Conservation (phyloP, 2,888 invertebrate species). For the Octodonta nipae region DNA sequence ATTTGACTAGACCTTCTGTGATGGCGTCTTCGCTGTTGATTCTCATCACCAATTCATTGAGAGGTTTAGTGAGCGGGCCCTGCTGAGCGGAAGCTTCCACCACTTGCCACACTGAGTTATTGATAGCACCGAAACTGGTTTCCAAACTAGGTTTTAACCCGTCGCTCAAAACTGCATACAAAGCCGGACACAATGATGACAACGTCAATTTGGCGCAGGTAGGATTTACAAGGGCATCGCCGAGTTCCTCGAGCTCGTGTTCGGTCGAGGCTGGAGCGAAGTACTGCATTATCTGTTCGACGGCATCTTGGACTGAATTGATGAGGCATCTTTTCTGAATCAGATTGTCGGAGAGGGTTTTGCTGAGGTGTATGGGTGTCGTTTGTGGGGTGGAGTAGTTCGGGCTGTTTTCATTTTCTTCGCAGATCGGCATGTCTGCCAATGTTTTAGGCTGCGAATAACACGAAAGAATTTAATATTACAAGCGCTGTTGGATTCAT, state of each 20-base stretch:
- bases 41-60: slow-evolving; percentile 69
- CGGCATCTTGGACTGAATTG: slow-evolving; percentile 58
- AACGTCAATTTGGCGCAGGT: slow-evolving; percentile 61
- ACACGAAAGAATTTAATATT: slow-evolving; percentile 3
- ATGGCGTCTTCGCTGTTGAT: slow-evolving; percentile 73
- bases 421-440: slow-evolving; percentile 51
- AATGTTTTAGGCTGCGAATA: slow-evolving; percentile 40
- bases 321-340: slow-evolving; percentile 57
- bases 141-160: slow-evolving; percentile 69
- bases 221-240: slow-evolving; percentile 47
- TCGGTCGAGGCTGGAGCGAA: slow-evolving; percentile 54
- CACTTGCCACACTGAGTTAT: slow-evolving; percentile 81
- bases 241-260: slow-evolving; percentile 44
- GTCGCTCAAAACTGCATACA: slow-evolving; percentile 72
- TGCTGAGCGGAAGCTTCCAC: slow-evolving; percentile 78
- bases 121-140: slow-evolving; percentile 73
- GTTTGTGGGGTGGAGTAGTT: slow-evolving; percentile 43
- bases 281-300: slow-evolving; percentile 60
- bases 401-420: slow-evolving; percentile 49
- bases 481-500: no score
- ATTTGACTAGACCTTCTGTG: slow-evolving; percentile 72
- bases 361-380: slow-evolving; percentile 23
- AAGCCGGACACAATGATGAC: slow-evolving; percentile 65
- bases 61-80: slow-evolving; percentile 69
- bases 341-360: slow-evolving; percentile 31